Evolutionary conservation across 37 sponge, comb jelly and placozoan species (phyloP).

Genomic region (Tethya wilhelma): DNA sequence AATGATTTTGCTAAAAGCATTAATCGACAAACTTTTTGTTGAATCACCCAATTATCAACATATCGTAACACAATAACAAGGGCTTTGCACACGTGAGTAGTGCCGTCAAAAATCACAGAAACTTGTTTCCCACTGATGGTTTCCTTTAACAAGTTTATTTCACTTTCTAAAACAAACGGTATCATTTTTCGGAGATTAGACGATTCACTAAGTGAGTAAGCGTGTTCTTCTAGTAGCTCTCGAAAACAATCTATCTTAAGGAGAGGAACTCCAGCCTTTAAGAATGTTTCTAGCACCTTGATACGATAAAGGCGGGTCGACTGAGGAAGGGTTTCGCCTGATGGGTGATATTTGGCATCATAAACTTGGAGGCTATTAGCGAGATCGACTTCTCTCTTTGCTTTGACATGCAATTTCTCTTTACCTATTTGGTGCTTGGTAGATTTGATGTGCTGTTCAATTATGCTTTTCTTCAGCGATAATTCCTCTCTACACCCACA

Average conservation of each 20-base stretch:
- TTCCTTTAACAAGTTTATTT: not conserved
- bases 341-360: not conserved
- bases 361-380: not conserved
- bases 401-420: not conserved
- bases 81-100: conserved; percentile 47
- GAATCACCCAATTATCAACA: conserved; percentile 27
- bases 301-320: not conserved
- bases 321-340: conserved; percentile 3
- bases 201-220: not conserved
- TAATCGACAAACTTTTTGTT: conserved; percentile 1
- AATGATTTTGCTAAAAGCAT: conserved; percentile 33
- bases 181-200: not conserved
- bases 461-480: conserved; percentile 2
- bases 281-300: not conserved
- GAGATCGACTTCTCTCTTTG: not conserved
- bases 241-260: not conserved
- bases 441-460: conserved; percentile 4
- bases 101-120: conserved; percentile 35
- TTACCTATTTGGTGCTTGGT: conserved; percentile 3
- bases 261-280: not conserved
- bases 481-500: conserved; percentile 4
- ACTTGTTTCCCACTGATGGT: not conserved
- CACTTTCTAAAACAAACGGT: not conserved
- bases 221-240: not conserved
- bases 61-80: conserved; percentile 8